Conservation (phyloP, 2,888 invertebrate species). For the Agrotis exclamationis region DNA sequence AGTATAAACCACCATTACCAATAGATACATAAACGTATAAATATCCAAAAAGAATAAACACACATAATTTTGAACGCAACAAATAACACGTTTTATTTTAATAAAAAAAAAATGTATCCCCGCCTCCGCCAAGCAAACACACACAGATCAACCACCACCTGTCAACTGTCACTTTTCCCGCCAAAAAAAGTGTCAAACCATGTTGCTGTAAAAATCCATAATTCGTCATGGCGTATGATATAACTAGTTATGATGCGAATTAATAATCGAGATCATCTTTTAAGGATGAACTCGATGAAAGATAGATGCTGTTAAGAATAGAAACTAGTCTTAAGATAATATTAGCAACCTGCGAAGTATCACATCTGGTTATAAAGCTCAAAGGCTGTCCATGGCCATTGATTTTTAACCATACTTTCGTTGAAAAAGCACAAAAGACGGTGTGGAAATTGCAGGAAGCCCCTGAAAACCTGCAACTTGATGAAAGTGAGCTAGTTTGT, state of each 20-base stretch:
- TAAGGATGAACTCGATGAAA: not conserved
- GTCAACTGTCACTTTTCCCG: conserved; percentile 61
- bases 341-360: not conserved
- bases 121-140: conserved; percentile 44
- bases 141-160: conserved; percentile 63
- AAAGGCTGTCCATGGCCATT: not conserved
- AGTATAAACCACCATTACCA: conserved; percentile 53
- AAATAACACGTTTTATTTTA: conserved; percentile 44
- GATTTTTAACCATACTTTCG: not conserved
- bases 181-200: conserved; percentile 41
- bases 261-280: not conserved
- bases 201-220: conserved; percentile 54
- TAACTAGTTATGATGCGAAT: conserved; percentile 45
- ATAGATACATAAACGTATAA: conserved; percentile 63
- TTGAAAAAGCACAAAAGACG: not conserved
- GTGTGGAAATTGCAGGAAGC: conserved; percentile 1
- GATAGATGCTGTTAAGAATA: not conserved
- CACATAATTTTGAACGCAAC: conserved; percentile 60
- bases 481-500: not conserved
- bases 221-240: conserved; percentile 12
- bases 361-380: not conserved
- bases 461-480: not conserved
- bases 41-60: conserved; percentile 57
- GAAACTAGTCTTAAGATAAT: not conserved
- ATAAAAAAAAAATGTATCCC: conserved; percentile 9